A percentile compares a stretch with the other conserved stretches of the same genome.
Conservation (phyloP, 1,140 invertebrate species). For the Hyphantria cunea region DNA sequence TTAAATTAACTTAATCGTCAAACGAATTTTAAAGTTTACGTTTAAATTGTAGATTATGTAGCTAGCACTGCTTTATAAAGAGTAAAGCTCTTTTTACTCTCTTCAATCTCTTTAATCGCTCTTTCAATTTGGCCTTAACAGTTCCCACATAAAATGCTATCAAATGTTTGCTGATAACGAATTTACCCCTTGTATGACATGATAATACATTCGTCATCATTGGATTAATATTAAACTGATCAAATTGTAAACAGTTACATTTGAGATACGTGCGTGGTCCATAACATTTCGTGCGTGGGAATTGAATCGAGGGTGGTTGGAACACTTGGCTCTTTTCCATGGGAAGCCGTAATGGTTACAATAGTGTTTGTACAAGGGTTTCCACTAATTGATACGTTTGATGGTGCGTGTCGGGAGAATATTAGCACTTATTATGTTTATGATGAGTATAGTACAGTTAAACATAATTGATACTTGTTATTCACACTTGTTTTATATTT, state of each 20-base stretch:
- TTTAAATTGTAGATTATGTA: too few species aligned
- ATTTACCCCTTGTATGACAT: slow-evolving; percentile 8
- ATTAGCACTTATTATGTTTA: slow-evolving; percentile 28
- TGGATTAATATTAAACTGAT: slow-evolving; percentile 26
- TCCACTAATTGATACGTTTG: slow-evolving; percentile 57
- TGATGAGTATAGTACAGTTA: slow-evolving; percentile 4
- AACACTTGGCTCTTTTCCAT: slow-evolving; percentile 74
- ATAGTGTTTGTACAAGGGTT: slow-evolving; percentile 53
- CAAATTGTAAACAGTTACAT: slow-evolving; percentile 14
- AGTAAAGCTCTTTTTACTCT: too few species aligned
- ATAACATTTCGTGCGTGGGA: slow-evolving; percentile 52
- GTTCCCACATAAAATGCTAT: slow-evolving; percentile 21
- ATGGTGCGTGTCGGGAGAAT: slow-evolving; percentile 55
- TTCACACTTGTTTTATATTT: too few species aligned
- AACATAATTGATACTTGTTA: too few species aligned
- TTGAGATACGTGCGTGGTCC: slow-evolving; percentile 15
- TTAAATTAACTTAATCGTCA: too few species aligned
- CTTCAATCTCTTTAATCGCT: not conserved
- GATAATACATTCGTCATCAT: slow-evolving; percentile 13
- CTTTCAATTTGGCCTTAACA: not conserved
- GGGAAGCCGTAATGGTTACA: slow-evolving; percentile 50
- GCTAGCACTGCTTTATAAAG: too few species aligned
- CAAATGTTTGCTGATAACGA: slow-evolving; percentile 10
- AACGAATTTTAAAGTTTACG: too few species aligned
- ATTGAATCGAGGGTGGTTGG: slow-evolving; percentile 42